These are phyloP conservation scores for Tachypleus tridentatus DNA, from an alignment of 1,140 invertebrate species.

Conservation along the genomic window DNA sequence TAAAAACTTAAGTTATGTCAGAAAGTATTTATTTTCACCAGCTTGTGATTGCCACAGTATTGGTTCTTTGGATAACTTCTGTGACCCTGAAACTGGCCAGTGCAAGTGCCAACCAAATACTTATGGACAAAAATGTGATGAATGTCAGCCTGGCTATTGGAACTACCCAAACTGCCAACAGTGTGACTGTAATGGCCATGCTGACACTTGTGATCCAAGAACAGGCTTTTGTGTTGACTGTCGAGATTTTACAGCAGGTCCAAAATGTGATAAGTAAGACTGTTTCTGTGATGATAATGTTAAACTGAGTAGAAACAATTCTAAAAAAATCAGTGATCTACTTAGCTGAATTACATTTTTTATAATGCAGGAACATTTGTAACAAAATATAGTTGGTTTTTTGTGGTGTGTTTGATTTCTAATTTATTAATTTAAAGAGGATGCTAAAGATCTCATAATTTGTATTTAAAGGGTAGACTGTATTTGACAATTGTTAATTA, in stretches of 20 bases:
- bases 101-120: conserved; percentile 89
- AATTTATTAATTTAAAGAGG: too few relatives aligned
- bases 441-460: too few relatives aligned
- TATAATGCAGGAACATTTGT: too few relatives aligned
- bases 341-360: too few relatives aligned
- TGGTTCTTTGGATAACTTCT: conserved; percentile 89
- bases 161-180: conserved; percentile 88
- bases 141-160: conserved; percentile 90
- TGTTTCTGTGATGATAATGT: too few relatives aligned
- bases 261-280: conserved; percentile 62
- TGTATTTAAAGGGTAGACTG: too few relatives aligned
- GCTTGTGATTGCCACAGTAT: conserved; percentile 92
- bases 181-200: conserved; percentile 95
- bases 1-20: too few relatives aligned
- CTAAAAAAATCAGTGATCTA: too few relatives aligned
- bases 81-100: conserved; percentile 79
- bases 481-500: too few relatives aligned
- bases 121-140: conserved; percentile 82
- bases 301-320: too few relatives aligned
- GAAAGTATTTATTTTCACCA: conserved; percentile 14
- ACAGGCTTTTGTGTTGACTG: conserved; percentile 88
- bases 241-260: conserved; percentile 71
- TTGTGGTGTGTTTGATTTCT: too few relatives aligned
- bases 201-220: conserved; percentile 78
- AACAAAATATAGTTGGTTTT: too few relatives aligned